These are phyloP conservation scores for Trinorchestia longiramus DNA, from an alignment of 1,140 invertebrate genomes.

Conservation along the genomic window DNA sequence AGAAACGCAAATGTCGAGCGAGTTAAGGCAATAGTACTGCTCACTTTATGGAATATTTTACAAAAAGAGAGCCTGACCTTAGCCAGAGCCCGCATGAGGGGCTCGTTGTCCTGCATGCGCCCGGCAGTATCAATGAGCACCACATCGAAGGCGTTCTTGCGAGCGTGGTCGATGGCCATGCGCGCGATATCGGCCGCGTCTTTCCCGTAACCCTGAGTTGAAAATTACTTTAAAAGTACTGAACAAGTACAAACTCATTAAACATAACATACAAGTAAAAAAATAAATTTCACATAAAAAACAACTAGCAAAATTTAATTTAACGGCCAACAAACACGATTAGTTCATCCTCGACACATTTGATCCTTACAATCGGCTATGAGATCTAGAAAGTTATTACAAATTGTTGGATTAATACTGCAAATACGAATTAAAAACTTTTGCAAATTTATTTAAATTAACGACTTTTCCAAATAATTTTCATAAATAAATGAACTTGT, in stretches of 20 bases:
- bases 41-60: no score
- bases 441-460: no score
- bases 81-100: slow-evolving; percentile 94
- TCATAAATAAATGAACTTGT: no score
- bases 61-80: slow-evolving; percentile 75
- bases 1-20: no score
- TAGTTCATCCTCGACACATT: no score
- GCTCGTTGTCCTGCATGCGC: slow-evolving; percentile 99
- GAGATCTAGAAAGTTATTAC: no score
- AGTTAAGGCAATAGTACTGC: no score
- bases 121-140: slow-evolving; percentile 98
- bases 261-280: background rate
- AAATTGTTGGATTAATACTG: no score
- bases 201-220: slow-evolving; percentile 78
- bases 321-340: background rate
- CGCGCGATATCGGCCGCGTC: slow-evolving; percentile 98
- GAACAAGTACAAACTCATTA: background rate
- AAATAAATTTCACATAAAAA: background rate
- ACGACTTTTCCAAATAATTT: no score
- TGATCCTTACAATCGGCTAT: no score
- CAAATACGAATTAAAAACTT: no score
- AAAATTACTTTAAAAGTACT: background rate
- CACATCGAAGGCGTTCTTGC: slow-evolving; percentile 86
- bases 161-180: slow-evolving; percentile 92
- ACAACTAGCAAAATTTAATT: background rate